These are phyloP conservation scores for Cephus spinipes DNA, from an alignment of 2,888 invertebrate species.

Conservation along the genomic window DNA sequence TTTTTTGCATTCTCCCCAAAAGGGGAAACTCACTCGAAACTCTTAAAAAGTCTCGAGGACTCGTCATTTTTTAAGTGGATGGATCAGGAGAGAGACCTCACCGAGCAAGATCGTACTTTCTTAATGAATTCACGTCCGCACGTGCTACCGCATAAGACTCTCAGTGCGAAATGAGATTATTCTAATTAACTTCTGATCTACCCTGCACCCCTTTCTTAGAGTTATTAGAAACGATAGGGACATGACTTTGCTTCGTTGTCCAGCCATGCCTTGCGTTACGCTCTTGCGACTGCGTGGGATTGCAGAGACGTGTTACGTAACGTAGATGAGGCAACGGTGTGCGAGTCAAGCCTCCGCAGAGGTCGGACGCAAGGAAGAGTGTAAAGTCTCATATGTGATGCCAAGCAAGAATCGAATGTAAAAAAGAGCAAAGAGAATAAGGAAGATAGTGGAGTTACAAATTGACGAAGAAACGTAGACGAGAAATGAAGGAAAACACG, in stretches of 20 bases:
- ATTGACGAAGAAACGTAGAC: neutral
- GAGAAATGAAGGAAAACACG: slow-evolving; percentile 7
- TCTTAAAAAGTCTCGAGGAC: neutral
- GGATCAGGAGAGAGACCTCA: neutral
- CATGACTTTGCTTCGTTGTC: slow-evolving; percentile 14
- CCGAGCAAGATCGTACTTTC: neutral
- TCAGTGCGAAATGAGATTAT: neutral
- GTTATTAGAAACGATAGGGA: neutral
- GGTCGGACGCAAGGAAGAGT: slow-evolving; percentile 28
- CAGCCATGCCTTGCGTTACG: slow-evolving; percentile 41
- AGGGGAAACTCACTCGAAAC: neutral
- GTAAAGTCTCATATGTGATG: slow-evolving; percentile 13
- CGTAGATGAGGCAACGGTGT: slow-evolving; percentile 24
- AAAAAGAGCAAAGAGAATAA: neutral
- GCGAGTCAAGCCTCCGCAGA: slow-evolving; percentile 21
- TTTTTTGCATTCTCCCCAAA: neutral
- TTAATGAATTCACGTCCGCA: neutral
- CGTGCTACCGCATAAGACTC: neutral
- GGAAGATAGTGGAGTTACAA: neutral
- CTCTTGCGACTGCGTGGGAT: slow-evolving; percentile 46
- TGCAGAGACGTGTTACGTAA: slow-evolving; percentile 44
- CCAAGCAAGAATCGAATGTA: neutral
- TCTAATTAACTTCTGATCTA: neutral
- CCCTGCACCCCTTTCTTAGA: neutral
- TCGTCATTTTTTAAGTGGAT: neutral